Base-by-base conservation (phyloP, 2,113 vertebrate genomes). In the Ammodytes dubius region DNA sequence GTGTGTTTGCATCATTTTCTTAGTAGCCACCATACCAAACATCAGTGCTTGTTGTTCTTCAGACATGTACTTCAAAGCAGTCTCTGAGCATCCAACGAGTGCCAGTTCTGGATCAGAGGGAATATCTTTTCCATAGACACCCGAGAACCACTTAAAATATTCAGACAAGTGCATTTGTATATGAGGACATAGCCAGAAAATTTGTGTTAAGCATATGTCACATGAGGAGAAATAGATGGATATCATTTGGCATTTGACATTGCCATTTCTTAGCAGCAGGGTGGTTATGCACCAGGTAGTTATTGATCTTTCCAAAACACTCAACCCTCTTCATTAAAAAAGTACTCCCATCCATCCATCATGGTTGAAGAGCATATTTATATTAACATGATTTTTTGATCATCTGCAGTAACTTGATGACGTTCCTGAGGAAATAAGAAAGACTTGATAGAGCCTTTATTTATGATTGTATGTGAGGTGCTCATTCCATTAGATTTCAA, bases 261-360 rank as follows among this genome's bases (percentile, higher is more conserved):
- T 27, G 27, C 27, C 27, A 27, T 27, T 27, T 27, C 27, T 27
- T 27, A 27, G 27, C 27, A 27, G 27, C 27, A 27, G 27, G 70
- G 60, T 19, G 53, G 69, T 68, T 65, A 42, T 10, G 59, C 8
- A 3, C 68, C 47, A 74, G n/a, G 79, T 79, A 74, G 70, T 78
- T 61, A 67, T 27, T 67, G 66, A 71, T 73, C 67, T 56, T 56
- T 56, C 45, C 47, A 45, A 73, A 79, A 79, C 58, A 53, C 60
- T 67, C 3, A 0, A 49, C 68, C 39, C 11, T 45, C 52, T 46
- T 76, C 13, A 79, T 79, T 54, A 46, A 69, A 79, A 79, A 59
- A 17, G 0, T 7, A 2, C 57, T 45, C 7, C 5, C 46, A 70
- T 19, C 47, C 60, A 64, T 80, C 54, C 2, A 47, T 90, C 56